Conservation (phyloP, 2,888 invertebrate genomes). For the Pilophorus perplexus region DNA sequence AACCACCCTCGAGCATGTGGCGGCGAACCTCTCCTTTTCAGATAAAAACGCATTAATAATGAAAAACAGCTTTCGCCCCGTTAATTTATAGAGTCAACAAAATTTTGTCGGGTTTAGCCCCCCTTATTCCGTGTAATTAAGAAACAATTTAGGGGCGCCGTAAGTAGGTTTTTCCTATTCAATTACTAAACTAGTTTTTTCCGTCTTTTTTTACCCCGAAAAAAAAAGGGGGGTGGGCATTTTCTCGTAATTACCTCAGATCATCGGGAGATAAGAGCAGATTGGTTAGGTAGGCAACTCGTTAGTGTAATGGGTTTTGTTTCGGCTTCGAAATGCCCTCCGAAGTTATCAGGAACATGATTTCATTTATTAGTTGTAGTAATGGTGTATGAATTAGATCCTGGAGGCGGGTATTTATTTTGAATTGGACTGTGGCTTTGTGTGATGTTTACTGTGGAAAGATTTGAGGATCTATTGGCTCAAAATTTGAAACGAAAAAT, state of each 20-base stretch:
- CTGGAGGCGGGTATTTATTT: no score
- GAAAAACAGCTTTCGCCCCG: constrained; percentile 17
- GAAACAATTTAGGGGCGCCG: constrained; percentile 35
- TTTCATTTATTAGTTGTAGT: no score
- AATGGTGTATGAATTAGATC: no score
- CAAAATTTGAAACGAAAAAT: no score
- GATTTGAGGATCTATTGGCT: no score
- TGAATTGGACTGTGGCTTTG: no score
- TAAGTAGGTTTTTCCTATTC: constrained; percentile 21
- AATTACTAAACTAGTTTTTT: constrained; percentile 18
- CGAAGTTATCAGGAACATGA: no score
- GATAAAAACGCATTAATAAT: constrained; percentile 29
- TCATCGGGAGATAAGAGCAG: constrained; percentile 5
- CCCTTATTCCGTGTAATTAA: constrained; percentile 34
- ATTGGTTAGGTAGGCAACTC: constrained; percentile 10
- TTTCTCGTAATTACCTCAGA: constrained; percentile 2
- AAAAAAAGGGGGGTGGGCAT: constrained; percentile 1
- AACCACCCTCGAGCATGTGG: constrained; percentile 23
- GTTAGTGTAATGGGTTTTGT: constrained; percentile 24
- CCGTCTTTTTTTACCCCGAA: constrained; percentile 4
- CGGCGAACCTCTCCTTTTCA: constrained; percentile 24
- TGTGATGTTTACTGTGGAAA: no score
- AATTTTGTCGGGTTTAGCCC: constrained; percentile 26
- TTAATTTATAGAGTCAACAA: constrained; percentile 44
- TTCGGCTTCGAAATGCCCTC: no score